Percentiles rank a stretch among this genome's conserved stretches.
These are phyloP conservation scores for Bryconaethiops microstoma DNA, from an alignment of 2,797 vertebrate species.

Conservation along the genomic window DNA sequence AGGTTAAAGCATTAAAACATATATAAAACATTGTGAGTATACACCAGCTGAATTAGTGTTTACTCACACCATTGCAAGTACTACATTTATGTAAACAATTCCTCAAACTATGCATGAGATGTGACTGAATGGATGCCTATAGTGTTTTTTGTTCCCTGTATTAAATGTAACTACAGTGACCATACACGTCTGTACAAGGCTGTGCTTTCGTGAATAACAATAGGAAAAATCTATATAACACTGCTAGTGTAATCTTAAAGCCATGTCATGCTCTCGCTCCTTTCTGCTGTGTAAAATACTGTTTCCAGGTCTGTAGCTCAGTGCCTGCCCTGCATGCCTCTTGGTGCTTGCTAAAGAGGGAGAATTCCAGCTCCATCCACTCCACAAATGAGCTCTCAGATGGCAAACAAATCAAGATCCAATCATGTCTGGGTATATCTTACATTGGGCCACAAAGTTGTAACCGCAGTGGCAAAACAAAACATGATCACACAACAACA, in stretches of 20 bases:
- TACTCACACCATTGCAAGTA: no score
- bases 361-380: constrained; percentile 69
- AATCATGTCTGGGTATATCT: constrained; percentile 39
- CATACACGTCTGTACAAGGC: neutral
- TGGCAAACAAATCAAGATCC: constrained; percentile 58
- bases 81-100: no score
- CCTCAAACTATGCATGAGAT: no score
- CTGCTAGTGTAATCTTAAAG: constrained; percentile 17
- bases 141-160: neutral
- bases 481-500: neutral
- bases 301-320: constrained; percentile 19
- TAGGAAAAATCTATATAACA: constrained; percentile 23
- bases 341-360: constrained; percentile 56
- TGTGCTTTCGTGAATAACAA: constrained; percentile 25
- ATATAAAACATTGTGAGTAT: neutral
- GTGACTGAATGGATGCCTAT: neutral
- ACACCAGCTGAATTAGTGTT: no score
- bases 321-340: constrained; percentile 27
- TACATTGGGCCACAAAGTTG: neutral
- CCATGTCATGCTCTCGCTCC: neutral
- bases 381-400: constrained; percentile 63
- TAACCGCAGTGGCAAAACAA: neutral
- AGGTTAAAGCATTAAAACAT: no score
- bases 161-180: neutral
- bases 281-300: constrained; percentile 1